Conservation (phyloP, 2,797 vertebrate species). For the Basileuterus tristriatus region DNA sequence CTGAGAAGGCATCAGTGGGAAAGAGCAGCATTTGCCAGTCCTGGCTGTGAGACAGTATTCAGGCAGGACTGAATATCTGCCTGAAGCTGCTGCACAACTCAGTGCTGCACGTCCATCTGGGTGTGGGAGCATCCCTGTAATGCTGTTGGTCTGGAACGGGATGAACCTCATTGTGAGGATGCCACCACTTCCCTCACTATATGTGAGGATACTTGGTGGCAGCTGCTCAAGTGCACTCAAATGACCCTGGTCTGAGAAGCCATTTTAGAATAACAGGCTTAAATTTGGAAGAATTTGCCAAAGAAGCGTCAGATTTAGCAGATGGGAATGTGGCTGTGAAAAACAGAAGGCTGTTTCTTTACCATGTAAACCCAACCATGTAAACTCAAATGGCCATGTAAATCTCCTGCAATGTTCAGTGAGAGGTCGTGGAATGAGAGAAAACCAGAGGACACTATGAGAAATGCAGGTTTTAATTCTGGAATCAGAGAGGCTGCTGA, state of each 20-base stretch:
- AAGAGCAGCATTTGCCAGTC: neutral
- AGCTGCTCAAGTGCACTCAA: neutral
- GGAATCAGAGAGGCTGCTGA: neutral
- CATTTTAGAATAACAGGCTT: neutral
- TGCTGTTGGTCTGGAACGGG: neutral
- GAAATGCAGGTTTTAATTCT: neutral
- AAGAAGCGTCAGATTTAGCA: neutral
- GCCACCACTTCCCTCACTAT: neutral
- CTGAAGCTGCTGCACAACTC: neutral
- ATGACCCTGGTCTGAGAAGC: neutral
- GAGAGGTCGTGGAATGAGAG: neutral
- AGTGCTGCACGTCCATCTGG: fast-evolving
- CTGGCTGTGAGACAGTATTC: neutral
- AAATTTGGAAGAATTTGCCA: neutral
- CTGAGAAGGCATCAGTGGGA: neutral
- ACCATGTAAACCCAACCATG: neutral
- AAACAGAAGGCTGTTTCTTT: neutral
- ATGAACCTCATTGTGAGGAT: neutral
- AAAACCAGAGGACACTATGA: neutral
- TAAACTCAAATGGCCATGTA: neutral
- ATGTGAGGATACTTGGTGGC: neutral
- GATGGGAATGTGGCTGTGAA: neutral
- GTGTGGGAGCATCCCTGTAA: neutral
- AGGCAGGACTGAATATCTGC: neutral
- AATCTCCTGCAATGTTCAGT: neutral